Percentiles rank a stretch among this genome's conserved stretches.
phyloP scores from a whole-genome alignment of 2,113 vertebrate species.

The Mustela lutreola region DNA sequence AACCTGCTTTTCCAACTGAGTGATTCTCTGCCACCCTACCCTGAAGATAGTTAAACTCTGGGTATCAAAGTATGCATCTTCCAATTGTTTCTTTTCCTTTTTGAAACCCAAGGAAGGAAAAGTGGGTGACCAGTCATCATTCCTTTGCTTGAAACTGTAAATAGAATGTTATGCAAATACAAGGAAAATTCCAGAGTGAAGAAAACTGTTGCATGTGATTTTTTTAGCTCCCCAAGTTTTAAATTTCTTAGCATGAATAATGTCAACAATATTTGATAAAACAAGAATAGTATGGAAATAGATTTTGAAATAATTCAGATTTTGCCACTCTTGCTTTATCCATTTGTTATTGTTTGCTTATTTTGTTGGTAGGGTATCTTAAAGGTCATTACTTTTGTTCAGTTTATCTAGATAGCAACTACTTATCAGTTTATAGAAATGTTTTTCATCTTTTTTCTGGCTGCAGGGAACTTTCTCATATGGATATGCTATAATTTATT shows the following conservation, averaged over 20 bases:
- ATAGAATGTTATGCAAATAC: background rate
- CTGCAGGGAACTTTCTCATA: background rate
- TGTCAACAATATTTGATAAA: background rate
- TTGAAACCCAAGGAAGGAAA: background rate
- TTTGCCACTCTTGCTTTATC: background rate
- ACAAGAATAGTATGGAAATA: background rate
- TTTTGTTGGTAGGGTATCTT: background rate
- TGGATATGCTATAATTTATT: background rate
- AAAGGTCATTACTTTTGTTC: background rate
- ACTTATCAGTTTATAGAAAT: background rate
- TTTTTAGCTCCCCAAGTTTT: background rate
- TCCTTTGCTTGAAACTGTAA: background rate
- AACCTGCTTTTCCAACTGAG: background rate
- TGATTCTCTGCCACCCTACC: background rate
- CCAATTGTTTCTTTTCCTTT: background rate
- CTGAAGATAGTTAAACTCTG: background rate
- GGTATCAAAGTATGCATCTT: background rate
- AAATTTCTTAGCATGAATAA: background rate
- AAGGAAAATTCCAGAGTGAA: background rate
- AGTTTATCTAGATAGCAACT: background rate
- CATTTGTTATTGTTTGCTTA: background rate
- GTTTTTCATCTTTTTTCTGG: background rate
- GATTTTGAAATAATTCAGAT: background rate
- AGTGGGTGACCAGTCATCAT: background rate
- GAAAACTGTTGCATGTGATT: background rate